Evolutionary conservation across 2,113 vertebrate genomes (phyloP).

Genomic region (Carassius auratus): DNA sequence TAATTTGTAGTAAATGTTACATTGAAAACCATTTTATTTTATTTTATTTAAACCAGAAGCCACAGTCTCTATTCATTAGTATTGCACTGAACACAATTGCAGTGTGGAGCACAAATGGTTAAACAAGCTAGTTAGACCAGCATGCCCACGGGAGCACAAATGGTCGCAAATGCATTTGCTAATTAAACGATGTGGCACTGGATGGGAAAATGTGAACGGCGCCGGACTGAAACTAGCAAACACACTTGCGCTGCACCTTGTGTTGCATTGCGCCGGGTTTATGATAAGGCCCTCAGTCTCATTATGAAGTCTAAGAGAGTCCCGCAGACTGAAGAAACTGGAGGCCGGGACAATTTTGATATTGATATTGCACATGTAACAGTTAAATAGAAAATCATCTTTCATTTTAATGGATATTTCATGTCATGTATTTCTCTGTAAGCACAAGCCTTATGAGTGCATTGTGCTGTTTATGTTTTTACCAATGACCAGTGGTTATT

Average conservation of each 20-base stretch:
- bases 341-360: neutral
- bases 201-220: too few species aligned
- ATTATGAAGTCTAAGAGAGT: neutral
- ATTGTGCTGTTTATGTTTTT: neutral
- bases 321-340: neutral
- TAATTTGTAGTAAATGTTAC: neutral
- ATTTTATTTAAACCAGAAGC: neutral
- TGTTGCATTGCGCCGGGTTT: too few species aligned
- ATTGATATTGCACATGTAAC: neutral
- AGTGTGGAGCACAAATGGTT: slow-evolving; percentile 62
- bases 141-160: too few species aligned
- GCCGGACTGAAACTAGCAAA: too few species aligned
- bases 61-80: neutral
- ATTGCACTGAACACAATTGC: neutral
- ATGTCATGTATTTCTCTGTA: neutral
- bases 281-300: too few species aligned
- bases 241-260: too few species aligned
- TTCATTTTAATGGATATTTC: neutral
- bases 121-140: too few species aligned
- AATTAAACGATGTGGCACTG: too few species aligned
- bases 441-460: neutral
- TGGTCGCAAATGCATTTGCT: too few species aligned
- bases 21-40: neutral
- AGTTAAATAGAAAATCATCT: neutral
- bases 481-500: neutral